phyloP scores from a whole-genome alignment of 2,113 vertebrate species.

The Solea solea region DNA sequence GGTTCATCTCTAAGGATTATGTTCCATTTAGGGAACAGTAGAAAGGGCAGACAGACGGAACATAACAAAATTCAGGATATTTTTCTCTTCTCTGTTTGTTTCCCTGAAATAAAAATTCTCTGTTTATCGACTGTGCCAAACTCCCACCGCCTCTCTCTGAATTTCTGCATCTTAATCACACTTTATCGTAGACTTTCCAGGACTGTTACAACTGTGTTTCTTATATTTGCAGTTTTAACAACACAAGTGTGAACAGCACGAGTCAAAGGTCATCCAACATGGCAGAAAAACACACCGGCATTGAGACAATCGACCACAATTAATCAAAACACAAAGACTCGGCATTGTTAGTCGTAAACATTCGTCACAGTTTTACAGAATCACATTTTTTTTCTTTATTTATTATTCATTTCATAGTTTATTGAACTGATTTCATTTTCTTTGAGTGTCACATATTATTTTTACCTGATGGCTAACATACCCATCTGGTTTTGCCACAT shows the following conservation, averaged over 20 bases:
- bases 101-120: constrained; percentile 35
- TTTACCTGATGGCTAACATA: background rate
- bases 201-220: no score
- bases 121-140: constrained; percentile 3
- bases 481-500: background rate
- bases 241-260: no score
- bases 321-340: no score
- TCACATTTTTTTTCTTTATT: background rate
- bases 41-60: constrained; percentile 16
- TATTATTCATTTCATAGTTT: background rate
- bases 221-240: no score
- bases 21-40: constrained; percentile 39
- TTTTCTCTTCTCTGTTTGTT: constrained; percentile 22
- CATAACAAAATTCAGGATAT: constrained; percentile 1
- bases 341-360: no score
- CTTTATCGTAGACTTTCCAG: constrained; percentile 1
- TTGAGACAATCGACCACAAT: no score
- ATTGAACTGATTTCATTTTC: background rate
- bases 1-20: constrained; percentile 60
- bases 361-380: no score
- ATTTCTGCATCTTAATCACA: constrained; percentile 26
- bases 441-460: no score
- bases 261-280: no score
- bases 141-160: background rate
- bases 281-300: no score